phyloP scores from a whole-genome alignment of 2,888 invertebrate genomes.

The Andrena dorsata region DNA sequence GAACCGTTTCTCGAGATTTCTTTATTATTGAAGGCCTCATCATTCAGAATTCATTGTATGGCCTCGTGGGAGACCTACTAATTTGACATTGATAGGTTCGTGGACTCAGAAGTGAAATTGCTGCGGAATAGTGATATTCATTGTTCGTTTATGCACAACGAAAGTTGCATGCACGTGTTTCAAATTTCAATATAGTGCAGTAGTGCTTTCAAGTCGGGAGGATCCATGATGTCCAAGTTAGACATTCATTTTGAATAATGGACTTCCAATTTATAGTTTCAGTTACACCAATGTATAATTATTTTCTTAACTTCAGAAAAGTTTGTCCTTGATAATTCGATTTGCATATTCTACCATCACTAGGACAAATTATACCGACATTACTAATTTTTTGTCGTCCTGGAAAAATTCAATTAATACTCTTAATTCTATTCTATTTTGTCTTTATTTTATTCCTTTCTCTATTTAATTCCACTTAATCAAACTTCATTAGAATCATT shows the following conservation, averaged over 20 bases:
- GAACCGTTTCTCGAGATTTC: neutral
- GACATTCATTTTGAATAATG: neutral
- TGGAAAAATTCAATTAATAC: no score
- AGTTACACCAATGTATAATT: no score
- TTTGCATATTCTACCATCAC: no score
- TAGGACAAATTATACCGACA: no score
- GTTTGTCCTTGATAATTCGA: no score
- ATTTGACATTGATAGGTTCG: neutral
- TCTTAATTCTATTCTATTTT: no score
- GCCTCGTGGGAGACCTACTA: neutral
- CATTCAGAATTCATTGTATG: neutral
- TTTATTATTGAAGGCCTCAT: neutral
- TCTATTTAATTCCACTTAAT: no score
- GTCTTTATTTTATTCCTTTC: no score
- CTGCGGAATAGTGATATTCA: neutral
- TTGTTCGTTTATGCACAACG: neutral
- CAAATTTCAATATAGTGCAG: neutral
- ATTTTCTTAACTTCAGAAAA: no score
- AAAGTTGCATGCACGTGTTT: constrained; percentile 4
- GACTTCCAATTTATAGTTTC: no score
- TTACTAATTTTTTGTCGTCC: no score
- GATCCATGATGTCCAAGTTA: neutral
- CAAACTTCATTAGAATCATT: no score
- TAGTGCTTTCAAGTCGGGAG: neutral
- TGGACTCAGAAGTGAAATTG: neutral